Base-by-base conservation (phyloP, 2,888 invertebrate genomes). In the Graphium colonna region DNA sequence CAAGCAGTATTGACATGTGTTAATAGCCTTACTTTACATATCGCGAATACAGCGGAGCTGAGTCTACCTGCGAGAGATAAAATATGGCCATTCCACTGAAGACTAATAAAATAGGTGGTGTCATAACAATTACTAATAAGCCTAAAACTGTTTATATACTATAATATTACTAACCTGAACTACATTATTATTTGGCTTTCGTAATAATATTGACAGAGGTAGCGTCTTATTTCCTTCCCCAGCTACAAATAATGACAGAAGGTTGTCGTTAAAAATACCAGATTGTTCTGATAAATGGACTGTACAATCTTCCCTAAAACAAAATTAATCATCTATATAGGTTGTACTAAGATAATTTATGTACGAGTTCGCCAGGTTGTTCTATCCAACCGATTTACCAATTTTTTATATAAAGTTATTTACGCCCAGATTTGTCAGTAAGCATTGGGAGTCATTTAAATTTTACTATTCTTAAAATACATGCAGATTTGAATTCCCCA, bases 241-340 rank as follows among this genome's bases (percentile, higher is more conserved):
- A 31, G 64, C 60, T 18, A 82, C 50, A 64, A 73, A 85, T 1
- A 79, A 68, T 0, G 79, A 64, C 16, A 77, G 58, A 1, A 79
- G 76, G 33, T 70, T 71, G 13, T 74, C 72, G 1, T 58, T 54
- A 0, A 70, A 52, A 1, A 43, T 53, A 2, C 10, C 10, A 9
- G 58, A 52, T 9, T 76, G 48, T 43, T 72, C 66, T n/a, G 81
- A 68, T 28, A 75, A 21, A 55, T 82, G 81, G 15, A 71, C 51
- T 9, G 58, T 59, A 63, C 82, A 84, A 33, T 78, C 69, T 5
- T 56, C 56, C 21, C 86, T 87, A 71, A 18, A 71, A 71, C 63
- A 52, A 13, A 53, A 26, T 7, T 45, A 42, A 51, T 13, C 7
- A 13, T 51, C 17, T 16, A 39, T 48, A 13, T 15, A 48, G 36